Evolutionary conservation across 2,888 invertebrate species (phyloP).

Genomic region (Athalia rosae): DNA sequence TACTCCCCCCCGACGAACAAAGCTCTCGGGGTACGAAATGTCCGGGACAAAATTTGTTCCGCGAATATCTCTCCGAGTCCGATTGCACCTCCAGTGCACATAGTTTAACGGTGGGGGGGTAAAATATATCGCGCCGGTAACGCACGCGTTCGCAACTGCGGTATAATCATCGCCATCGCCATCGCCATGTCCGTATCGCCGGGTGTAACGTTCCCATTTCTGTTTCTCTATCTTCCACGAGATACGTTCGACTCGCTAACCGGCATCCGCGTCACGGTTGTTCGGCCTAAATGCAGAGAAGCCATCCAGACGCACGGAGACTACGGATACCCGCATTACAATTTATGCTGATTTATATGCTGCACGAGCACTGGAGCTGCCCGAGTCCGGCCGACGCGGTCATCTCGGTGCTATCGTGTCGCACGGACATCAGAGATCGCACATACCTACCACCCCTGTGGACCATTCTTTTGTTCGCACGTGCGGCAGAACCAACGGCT

Average conservation of each 20-base stretch:
- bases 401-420: slow-evolving; percentile 30
- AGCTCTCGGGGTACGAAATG: too few relatives aligned
- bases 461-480: slow-evolving; percentile 28
- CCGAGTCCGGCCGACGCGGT: slow-evolving; percentile 40
- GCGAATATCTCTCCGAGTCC: too few relatives aligned
- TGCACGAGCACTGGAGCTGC: slow-evolving; percentile 55
- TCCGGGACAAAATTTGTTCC: too few relatives aligned
- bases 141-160: too few relatives aligned
- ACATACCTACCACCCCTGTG: neutral
- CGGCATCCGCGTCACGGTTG: neutral
- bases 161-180: too few relatives aligned
- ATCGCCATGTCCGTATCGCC: too few relatives aligned
- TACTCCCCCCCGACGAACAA: too few relatives aligned
- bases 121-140: too few relatives aligned
- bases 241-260: slow-evolving; percentile 21
- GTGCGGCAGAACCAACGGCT: neutral
- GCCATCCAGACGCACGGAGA: slow-evolving; percentile 62
- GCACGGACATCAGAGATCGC: slow-evolving; percentile 24
- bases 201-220: too few relatives aligned
- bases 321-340: slow-evolving; percentile 67
- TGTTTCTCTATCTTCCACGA: neutral
- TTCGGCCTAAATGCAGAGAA: slow-evolving; percentile 50
- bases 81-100: too few relatives aligned
- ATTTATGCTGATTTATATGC: slow-evolving; percentile 72
- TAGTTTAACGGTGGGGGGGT: too few relatives aligned